Percentiles rank a stretch among this genome's conserved stretches.
Conservation (phyloP, 2,888 invertebrate genomes). For the Lacanobia wlatinum region DNA sequence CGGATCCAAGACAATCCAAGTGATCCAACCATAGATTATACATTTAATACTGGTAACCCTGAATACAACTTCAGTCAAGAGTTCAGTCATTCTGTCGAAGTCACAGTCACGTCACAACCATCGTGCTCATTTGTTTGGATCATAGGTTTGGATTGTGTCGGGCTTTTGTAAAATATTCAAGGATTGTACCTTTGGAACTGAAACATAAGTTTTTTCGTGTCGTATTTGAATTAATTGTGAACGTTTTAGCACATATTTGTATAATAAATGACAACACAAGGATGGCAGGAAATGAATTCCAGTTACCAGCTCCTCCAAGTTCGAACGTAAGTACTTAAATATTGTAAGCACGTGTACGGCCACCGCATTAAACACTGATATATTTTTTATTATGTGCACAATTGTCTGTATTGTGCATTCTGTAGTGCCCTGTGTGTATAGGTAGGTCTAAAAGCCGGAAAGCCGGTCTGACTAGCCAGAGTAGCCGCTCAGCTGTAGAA, state of each 20-base stretch:
- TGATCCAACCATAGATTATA: too few species aligned
- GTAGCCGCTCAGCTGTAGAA: too few species aligned
- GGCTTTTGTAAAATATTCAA: background rate
- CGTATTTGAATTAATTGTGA: background rate
- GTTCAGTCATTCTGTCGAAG: too few species aligned
- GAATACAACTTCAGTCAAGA: too few species aligned
- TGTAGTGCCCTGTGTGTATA: background rate
- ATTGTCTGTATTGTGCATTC: background rate
- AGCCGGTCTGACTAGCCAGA: background rate
- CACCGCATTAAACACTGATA: background rate
- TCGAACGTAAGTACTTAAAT: constrained; percentile 39
- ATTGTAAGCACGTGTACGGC: background rate
- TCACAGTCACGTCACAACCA: too few species aligned
- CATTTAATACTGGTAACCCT: too few species aligned
- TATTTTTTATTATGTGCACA: background rate
- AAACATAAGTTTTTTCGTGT: constrained; percentile 9
- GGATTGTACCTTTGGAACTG: constrained; percentile 6
- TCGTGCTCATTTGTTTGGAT: constrained; percentile 14
- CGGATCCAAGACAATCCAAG: too few species aligned
- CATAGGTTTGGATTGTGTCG: constrained; percentile 14
- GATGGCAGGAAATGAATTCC: constrained; percentile 36
- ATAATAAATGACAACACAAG: background rate
- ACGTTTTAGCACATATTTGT: background rate
- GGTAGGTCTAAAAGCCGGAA: background rate
- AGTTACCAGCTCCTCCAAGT: constrained; percentile 27